Evolutionary conservation across 2,797 vertebrate genomes (phyloP), one percentile per base, ranked within the genome.

Genomic region (Pangasius macronema): DNA sequence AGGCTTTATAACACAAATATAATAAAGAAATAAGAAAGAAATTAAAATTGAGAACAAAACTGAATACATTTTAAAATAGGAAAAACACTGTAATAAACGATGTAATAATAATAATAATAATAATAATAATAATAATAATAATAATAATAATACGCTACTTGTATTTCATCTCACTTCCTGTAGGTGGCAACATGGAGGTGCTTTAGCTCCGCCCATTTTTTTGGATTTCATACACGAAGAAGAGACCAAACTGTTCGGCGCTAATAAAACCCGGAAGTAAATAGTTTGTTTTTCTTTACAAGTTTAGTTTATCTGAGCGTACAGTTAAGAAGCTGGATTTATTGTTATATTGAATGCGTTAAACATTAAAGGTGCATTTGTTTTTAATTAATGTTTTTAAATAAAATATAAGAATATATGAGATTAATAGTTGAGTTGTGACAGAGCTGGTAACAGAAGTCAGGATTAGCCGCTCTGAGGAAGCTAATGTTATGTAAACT

Each of bases 21-120:
- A 22, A 57, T 57, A 57, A 57, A 57, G 9, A 2, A 59, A 59
- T 22, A 22, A 59, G 0, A 59, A 59, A 89, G 92, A 91, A 73
- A 90, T 90, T 93, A 89, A 91, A 88, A 24, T 24, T 22, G 5
- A 42, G 33, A 18, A 36, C 14, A 72, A 72, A 72, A 22, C 20
- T 59, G 57, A 72, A 8, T 72, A 70, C 30, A 72, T 59, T 59
- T 18, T 55, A 55, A 55, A 55, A 51, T 13, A 51, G 49, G 11
- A 51, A 57, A 59, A 59, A 24, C 1, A 20, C 18, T 59, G 55
- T 5, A 57, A 57, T 59, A 59, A 59, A 59, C 57, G 22, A 6
- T 24, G 5, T 8, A 59, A 57, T 22, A 57, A 1, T 39, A 20
- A 33, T 36, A 70, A 20, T 10, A 10, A 49, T 49, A 39, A 39